These are phyloP conservation scores for Helicoverpa armigera DNA, from an alignment of 1,140 invertebrate genomes.

Conservation along the genomic window DNA sequence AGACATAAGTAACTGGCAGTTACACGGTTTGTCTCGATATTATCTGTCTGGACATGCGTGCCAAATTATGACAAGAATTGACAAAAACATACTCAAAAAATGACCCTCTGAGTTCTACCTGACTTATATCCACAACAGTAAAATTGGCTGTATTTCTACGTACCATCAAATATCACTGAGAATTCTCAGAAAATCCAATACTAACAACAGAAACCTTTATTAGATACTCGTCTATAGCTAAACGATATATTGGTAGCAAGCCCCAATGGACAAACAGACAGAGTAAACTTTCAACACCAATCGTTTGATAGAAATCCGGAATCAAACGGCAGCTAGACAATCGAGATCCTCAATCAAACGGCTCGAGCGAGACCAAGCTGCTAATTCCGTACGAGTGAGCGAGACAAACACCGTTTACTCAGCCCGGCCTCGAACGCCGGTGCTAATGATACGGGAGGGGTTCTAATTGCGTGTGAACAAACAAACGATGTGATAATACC, in stretches of 20 bases:
- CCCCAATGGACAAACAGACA: slow-evolving; percentile 63
- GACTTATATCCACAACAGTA: background rate
- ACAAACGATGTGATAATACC: slow-evolving; percentile 78
- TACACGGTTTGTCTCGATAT: background rate
- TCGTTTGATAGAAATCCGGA: slow-evolving; percentile 71
- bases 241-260: slow-evolving; percentile 45
- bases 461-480: slow-evolving; percentile 83
- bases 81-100: slow-evolving; percentile 15
- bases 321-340: slow-evolving; percentile 66
- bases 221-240: slow-evolving; percentile 29
- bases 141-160: background rate
- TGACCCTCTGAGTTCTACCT: background rate
- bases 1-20: slow-evolving; percentile 6
- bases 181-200: slow-evolving; percentile 36
- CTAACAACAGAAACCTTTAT: slow-evolving; percentile 12
- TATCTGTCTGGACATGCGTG: background rate
- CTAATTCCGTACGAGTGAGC: slow-evolving; percentile 57
- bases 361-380: slow-evolving; percentile 60
- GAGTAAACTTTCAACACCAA: slow-evolving; percentile 71
- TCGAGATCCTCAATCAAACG: slow-evolving; percentile 75
- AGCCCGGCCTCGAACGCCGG: slow-evolving; percentile 59
- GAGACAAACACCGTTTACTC: slow-evolving; percentile 59
- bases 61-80: slow-evolving; percentile 19
- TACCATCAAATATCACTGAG: background rate
- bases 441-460: slow-evolving; percentile 80